Evolutionary conservation across 53 echinoderm and acorn worm species (phyloP).

Genomic region (Holothuria scabra): DNA sequence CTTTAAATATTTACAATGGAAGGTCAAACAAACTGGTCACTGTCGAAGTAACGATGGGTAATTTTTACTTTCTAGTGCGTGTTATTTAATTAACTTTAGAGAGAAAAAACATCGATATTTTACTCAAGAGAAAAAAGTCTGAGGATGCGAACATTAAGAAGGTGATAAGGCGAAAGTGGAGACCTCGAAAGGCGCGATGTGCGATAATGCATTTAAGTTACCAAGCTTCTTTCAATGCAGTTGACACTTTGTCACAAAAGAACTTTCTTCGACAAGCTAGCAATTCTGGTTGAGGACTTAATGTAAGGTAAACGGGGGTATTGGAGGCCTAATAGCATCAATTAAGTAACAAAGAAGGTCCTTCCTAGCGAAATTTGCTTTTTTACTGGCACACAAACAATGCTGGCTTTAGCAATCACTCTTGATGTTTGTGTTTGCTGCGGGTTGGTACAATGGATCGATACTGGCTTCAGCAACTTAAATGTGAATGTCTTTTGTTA

Average conservation of each 20-base stretch:
- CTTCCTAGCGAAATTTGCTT: conserved; percentile 13
- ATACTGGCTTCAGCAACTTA: not conserved
- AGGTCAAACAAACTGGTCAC: too few relatives aligned
- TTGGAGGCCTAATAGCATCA: conserved; percentile 31
- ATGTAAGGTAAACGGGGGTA: conserved; percentile 34
- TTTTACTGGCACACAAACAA: conserved; percentile 24
- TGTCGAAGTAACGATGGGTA: too few relatives aligned
- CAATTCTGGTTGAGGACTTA: conserved; percentile 33
- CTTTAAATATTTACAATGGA: too few relatives aligned
- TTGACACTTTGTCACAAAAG: conserved; percentile 36
- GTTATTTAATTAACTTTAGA: conserved; percentile 34
- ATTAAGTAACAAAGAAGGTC: conserved; percentile 34
- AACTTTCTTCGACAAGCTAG: conserved; percentile 4
- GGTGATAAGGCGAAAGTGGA: too few relatives aligned
- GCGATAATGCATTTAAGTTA: too few relatives aligned
- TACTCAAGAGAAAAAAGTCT: not conserved
- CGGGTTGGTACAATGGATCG: not conserved
- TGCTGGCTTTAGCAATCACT: not conserved
- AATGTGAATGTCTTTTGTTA: not conserved
- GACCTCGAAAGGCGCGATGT: too few relatives aligned
- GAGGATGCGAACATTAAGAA: too few relatives aligned
- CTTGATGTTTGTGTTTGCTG: conserved; percentile 21
- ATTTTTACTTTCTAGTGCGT: not conserved
- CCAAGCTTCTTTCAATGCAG: conserved; percentile 9
- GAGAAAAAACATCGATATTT: not conserved